Conservation (phyloP, 2,797 vertebrate species). For the Sebastes matsubarae region DNA sequence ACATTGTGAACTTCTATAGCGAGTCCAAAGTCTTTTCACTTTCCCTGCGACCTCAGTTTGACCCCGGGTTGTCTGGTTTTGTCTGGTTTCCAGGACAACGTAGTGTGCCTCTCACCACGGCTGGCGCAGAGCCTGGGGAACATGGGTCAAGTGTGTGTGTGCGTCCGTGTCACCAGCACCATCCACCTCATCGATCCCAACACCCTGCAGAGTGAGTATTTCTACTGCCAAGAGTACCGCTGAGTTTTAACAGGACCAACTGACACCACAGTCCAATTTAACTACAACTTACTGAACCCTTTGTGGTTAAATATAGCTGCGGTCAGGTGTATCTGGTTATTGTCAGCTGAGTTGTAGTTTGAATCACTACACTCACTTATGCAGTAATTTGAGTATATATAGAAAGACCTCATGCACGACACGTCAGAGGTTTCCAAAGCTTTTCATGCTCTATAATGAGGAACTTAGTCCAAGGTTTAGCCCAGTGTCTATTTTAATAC, state of each 20-base stretch:
- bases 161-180: constrained; percentile 91
- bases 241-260: neutral
- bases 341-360: neutral
- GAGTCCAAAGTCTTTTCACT: neutral
- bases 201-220: constrained; percentile 92
- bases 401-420: neutral
- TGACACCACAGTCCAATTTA: neutral
- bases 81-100: constrained; percentile 87
- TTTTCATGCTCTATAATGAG: neutral
- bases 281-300: neutral
- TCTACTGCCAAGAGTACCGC: neutral
- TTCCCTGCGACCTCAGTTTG: constrained; percentile 4
- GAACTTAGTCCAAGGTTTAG: neutral
- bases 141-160: constrained; percentile 96
- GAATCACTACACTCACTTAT: neutral
- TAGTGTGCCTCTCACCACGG: constrained; percentile 94
- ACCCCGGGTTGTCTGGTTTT: constrained; percentile 14
- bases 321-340: neutral
- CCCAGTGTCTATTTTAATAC: neutral
- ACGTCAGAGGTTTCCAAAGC: neutral
- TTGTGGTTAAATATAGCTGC: neutral
- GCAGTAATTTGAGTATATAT: neutral
- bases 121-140: constrained; percentile 96
- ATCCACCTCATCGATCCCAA: constrained; percentile 95
- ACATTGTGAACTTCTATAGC: neutral